Evolutionary conservation across 2,888 invertebrate genomes (phyloP).

Genomic region (Anagyrus pseudococci): DNA sequence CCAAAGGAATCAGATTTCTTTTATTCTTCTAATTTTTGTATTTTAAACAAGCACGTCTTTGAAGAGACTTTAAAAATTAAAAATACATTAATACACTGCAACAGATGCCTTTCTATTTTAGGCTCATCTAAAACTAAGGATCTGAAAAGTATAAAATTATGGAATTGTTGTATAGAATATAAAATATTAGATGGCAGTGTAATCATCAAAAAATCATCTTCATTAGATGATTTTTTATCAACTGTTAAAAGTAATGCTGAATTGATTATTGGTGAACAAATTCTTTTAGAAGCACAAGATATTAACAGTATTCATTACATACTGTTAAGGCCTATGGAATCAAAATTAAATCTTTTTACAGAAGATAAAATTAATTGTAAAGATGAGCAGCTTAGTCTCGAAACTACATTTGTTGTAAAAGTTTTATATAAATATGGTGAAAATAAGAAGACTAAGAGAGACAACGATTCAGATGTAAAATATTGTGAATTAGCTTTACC

Average conservation of each 20-base stretch:
- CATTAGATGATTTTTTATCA: conserved; percentile 52
- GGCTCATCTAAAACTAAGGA: conserved; percentile 45
- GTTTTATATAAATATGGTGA: conserved; percentile 55
- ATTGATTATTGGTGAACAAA: conserved; percentile 47
- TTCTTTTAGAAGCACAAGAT: conserved; percentile 50
- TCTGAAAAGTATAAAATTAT: conserved; percentile 52
- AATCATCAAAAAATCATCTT: conserved; percentile 38
- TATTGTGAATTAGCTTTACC: conserved; percentile 49
- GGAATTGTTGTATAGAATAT: conserved; percentile 54
- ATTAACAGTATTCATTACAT: conserved; percentile 47
- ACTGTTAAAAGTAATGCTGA: conserved; percentile 48
- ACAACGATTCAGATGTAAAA: conserved; percentile 44
- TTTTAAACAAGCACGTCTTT: conserved; percentile 48
- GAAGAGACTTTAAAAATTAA: conserved; percentile 44
- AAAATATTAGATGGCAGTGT: conserved; percentile 31
- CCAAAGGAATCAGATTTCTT: conserved; percentile 53
- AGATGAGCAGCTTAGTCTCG: conserved; percentile 41
- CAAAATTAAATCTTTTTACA: conserved; percentile 50
- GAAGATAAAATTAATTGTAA: conserved; percentile 26
- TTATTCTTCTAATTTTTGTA: conserved; percentile 49
- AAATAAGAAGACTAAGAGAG: conserved; percentile 33
- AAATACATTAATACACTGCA: conserved; percentile 48
- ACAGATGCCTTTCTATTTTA: conserved; percentile 50
- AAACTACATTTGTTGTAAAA: conserved; percentile 48
- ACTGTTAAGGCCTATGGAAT: conserved; percentile 53